Percentiles rank a stretch among this genome's conserved stretches.
phyloP scores from a whole-genome alignment of 2,888 invertebrate species.

The Polyommatus iphigenia region DNA sequence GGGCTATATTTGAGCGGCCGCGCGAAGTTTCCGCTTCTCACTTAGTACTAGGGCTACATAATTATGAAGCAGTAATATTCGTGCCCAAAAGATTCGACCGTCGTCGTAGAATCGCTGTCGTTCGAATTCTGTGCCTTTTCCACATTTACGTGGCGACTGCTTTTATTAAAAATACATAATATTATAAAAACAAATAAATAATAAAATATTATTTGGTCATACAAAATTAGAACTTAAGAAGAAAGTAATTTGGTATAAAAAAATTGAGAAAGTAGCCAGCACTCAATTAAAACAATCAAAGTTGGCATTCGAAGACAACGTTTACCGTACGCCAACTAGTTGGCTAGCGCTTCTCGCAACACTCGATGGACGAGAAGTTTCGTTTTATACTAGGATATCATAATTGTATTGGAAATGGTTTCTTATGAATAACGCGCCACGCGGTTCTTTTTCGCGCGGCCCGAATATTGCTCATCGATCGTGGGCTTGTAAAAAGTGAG shows the following conservation, averaged over 20 bases:
- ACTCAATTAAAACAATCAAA: background rate
- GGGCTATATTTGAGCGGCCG: background rate
- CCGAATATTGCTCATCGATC: too few relatives aligned
- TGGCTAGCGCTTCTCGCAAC: background rate
- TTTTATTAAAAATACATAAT: background rate
- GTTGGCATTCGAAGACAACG: background rate
- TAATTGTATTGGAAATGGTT: conserved; percentile 4
- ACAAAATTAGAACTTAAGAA: background rate
- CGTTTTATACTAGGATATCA: conserved; percentile 4
- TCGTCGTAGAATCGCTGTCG: background rate
- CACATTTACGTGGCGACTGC: background rate
- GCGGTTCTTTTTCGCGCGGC: too few relatives aligned
- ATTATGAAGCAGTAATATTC: background rate
- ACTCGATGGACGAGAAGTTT: conserved; percentile 25
- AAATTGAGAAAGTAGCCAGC: background rate
- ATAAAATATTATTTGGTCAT: background rate
- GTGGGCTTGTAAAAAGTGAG: too few relatives aligned
- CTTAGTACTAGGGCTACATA: background rate
- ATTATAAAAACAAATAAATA: background rate
- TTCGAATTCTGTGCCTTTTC: background rate
- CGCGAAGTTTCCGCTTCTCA: conserved; percentile 13
- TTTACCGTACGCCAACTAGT: background rate
- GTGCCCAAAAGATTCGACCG: background rate
- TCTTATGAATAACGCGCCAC: background rate
- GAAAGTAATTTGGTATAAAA: background rate